Evolutionary conservation across 2,888 invertebrate species (phyloP), one percentile per base, ranked within the genome.

Genomic region (Diplazon laetatorius): DNA sequence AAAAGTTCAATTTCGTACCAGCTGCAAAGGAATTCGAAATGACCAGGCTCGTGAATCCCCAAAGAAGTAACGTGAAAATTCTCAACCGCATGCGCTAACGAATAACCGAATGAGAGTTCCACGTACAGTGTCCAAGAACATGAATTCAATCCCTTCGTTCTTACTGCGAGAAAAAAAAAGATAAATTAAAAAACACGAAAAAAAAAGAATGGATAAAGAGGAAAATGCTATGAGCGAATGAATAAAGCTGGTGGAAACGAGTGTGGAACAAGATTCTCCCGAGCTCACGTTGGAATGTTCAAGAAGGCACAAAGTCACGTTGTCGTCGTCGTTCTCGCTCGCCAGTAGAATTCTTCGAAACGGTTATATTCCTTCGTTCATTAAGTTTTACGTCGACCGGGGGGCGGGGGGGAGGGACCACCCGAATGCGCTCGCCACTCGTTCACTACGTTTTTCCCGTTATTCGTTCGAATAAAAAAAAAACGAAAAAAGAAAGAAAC

Each of bases 61-160:
- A 68, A 69, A 50, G 35, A 37, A 35, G 57, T 57, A 57, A 37
- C 35, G 37, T 37, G 2, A 35, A 16, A 12, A 37, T 39, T 18
- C 37, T 10, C 20, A n/a, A n/a, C 37, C 25, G 12, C 55, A 50
- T 77, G 60, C 65, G 60, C 20, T 70, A 25, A 65, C 70, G 59
- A 30, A 62, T 39, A 35, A 50, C 69, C 52, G 71, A 42, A 55
- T 59, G 46, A 72, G 60, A 42, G n/a, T 71, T 75, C 66, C 73
- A 52, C 70, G 76, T 87, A 86, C 83, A 84, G 80, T 86, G 85
- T 82, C 55, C 84, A 69, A 81, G 82, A 77, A 86, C 79, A 82
- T 85, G 85, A 85, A 87, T 87, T 82, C 83, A 83, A 87, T 86
- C 83, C 79, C 73, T 79, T 80, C 72, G 68, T 75, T 82, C 82